These are phyloP conservation scores for Hippoglossus hippoglossus DNA, from an alignment of 2,797 vertebrate species.

Conservation along the genomic window DNA sequence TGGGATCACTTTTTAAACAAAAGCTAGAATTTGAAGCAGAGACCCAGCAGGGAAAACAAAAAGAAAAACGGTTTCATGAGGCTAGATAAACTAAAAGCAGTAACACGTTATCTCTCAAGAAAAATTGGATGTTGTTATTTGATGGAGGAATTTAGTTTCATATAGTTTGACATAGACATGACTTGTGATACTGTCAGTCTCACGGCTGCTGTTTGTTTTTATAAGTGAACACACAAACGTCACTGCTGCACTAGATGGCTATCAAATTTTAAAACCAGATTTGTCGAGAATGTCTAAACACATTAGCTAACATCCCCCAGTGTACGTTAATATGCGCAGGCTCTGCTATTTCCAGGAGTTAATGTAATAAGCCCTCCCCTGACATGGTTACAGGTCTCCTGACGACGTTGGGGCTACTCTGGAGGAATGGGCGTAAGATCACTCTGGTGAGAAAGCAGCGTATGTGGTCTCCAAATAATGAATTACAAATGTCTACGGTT, in stretches of 20 bases:
- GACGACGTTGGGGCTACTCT: slow-evolving; percentile 48
- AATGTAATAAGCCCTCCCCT: slow-evolving; percentile 71
- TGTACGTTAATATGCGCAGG: slow-evolving; percentile 59
- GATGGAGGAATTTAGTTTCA: not conserved
- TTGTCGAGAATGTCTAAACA: slow-evolving; percentile 75
- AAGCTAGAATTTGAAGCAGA: too few relatives aligned
- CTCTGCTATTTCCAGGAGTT: slow-evolving; percentile 67
- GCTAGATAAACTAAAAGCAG: not conserved
- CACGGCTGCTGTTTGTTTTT: slow-evolving; percentile 61
- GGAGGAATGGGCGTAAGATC: slow-evolving; percentile 47
- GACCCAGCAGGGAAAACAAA: too few relatives aligned
- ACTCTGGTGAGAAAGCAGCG: slow-evolving; percentile 42
- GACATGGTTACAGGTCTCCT: slow-evolving; percentile 58
- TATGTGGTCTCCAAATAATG: slow-evolving; percentile 65
- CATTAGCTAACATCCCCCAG: slow-evolving; percentile 76
- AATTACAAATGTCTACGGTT: slow-evolving; percentile 59
- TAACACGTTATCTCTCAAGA: not conserved
- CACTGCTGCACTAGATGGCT: slow-evolving; percentile 50
- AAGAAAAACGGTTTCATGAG: too few relatives aligned
- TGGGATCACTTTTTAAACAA: too few relatives aligned
- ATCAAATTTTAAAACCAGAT: slow-evolving; percentile 72
- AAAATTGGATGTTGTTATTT: not conserved
- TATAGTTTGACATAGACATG: slow-evolving; percentile 24
- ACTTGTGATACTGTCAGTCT: slow-evolving; percentile 43
- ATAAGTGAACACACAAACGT: slow-evolving; percentile 60